These are phyloP conservation scores for Chlamydotis undulata DNA, from an alignment of 2,113 vertebrate genomes.

Conservation along the genomic window DNA sequence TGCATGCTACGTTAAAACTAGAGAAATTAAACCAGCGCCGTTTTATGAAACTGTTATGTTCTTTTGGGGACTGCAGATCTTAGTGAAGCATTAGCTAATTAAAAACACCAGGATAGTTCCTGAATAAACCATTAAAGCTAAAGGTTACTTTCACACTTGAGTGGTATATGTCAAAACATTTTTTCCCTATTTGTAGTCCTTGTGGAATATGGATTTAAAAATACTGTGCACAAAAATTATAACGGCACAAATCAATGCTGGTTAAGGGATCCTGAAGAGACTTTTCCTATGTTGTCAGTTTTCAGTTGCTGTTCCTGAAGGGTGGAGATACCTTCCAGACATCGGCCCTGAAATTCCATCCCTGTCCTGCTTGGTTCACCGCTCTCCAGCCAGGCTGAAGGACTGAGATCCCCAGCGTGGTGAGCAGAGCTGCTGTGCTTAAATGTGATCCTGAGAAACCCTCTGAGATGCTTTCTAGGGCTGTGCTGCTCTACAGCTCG, in stretches of 20 bases:
- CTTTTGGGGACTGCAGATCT: constrained; percentile 61
- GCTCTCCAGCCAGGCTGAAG: background rate
- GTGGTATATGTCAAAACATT: constrained; percentile 60
- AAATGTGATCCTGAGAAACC: accelerated
- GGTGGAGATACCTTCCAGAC: background rate
- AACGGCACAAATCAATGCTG: background rate
- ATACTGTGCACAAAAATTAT: background rate
- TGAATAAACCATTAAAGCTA: constrained; percentile 72
- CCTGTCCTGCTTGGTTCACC: background rate
- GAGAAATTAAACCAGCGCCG: constrained; percentile 68
- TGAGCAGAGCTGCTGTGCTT: background rate
- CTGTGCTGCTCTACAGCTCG: background rate
- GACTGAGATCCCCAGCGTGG: no score
- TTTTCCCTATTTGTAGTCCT: constrained; percentile 1
- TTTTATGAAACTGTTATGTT: constrained; percentile 57
- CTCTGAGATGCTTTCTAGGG: background rate
- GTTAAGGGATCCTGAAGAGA: background rate
- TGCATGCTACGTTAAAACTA: constrained; percentile 55
- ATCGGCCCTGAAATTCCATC: accelerated
- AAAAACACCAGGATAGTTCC: constrained; percentile 61
- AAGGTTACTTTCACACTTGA: constrained; percentile 77
- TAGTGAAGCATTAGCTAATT: constrained; percentile 68
- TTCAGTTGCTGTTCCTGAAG: background rate
- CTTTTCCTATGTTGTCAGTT: background rate
- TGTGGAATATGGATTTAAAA: constrained; percentile 1